phyloP scores from a whole-genome alignment of 64 coral and sea anemone genomes.

The Montipora foliosa region DNA sequence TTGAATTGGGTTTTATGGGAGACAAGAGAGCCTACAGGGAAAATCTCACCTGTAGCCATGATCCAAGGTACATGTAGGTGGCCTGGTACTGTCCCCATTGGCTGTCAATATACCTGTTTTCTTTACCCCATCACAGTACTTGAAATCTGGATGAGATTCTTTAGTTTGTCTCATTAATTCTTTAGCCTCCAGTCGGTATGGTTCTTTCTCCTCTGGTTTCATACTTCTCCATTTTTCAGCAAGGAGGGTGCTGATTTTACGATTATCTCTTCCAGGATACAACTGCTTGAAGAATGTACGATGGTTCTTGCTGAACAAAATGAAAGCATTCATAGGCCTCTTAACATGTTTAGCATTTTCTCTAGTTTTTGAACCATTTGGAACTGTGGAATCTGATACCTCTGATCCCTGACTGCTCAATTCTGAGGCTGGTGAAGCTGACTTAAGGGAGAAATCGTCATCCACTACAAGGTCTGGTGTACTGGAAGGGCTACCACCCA shows the following conservation, averaged over 20 bases:
- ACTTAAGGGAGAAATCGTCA: not conserved
- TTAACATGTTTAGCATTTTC: conserved; percentile 31
- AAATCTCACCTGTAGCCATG: conserved; percentile 9
- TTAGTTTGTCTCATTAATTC: conserved; percentile 67
- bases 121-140: conserved; percentile 43
- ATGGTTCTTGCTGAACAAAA: conserved; percentile 57
- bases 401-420: conserved; percentile 22
- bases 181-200: conserved; percentile 40
- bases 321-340: conserved; percentile 75
- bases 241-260: conserved; percentile 59
- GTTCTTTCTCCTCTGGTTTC: conserved; percentile 56
- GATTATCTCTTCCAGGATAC: conserved; percentile 66
- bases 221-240: conserved; percentile 60
- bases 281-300: conserved; percentile 33
- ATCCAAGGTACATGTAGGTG: not conserved
- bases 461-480: conserved; percentile 16
- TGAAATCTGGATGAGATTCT: conserved; percentile 69
- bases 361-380: not conserved
- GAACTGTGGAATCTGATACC: not conserved
- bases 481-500: not conserved
- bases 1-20: no score
- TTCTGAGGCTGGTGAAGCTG: conserved; percentile 3
- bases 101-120: not conserved
- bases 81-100: not conserved
- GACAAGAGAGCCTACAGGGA: not conserved